These are phyloP conservation scores for Aurelia aurita DNA, from an alignment of 30 jellyfish, hydroid and myxozoan genomes.

Conservation along the genomic window DNA sequence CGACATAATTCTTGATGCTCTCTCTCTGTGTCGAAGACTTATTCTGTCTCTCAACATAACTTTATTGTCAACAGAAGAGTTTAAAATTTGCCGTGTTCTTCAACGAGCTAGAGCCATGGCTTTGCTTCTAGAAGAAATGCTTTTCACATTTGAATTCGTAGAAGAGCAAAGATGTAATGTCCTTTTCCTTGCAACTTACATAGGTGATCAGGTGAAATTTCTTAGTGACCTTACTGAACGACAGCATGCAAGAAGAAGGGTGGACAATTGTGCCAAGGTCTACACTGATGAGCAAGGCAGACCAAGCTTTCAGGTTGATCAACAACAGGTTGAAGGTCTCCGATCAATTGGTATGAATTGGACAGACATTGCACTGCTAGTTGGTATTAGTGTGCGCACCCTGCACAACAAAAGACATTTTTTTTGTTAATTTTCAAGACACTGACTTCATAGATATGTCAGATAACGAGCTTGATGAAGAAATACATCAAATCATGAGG, in stretches of 20 bases:
- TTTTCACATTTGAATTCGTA: slow-evolving; percentile 1
- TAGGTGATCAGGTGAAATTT: slow-evolving; percentile 4
- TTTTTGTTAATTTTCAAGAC: too few species aligned
- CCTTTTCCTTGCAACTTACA: slow-evolving; percentile 5
- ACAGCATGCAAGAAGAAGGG: not conserved
- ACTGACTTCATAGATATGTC: not conserved
- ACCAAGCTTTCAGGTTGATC: slow-evolving; percentile 32
- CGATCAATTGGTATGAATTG: slow-evolving; percentile 63
- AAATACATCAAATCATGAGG: not conserved
- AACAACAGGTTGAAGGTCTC: slow-evolving; percentile 60
- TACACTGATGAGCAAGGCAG: slow-evolving; percentile 58
- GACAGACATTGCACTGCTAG: slow-evolving; percentile 41
- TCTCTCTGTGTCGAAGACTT: slow-evolving; percentile 10
- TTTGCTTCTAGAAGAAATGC: slow-evolving; percentile 3
- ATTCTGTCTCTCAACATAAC: not conserved
- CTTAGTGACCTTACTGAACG: slow-evolving; percentile 2
- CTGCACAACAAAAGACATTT: slow-evolving; percentile 1
- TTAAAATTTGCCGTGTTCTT: not conserved
- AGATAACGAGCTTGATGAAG: not conserved
- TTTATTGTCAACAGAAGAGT: not conserved
- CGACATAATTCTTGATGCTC: not conserved
- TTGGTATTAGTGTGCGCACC: slow-evolving; percentile 38
- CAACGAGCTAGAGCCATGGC: slow-evolving; percentile 40
- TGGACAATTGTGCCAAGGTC: slow-evolving; percentile 32
- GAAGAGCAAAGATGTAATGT: slow-evolving; percentile 28